These are phyloP conservation scores for Onychorhynchus coronatus DNA, from an alignment of 2,113 vertebrate species.

Conservation along the genomic window DNA sequence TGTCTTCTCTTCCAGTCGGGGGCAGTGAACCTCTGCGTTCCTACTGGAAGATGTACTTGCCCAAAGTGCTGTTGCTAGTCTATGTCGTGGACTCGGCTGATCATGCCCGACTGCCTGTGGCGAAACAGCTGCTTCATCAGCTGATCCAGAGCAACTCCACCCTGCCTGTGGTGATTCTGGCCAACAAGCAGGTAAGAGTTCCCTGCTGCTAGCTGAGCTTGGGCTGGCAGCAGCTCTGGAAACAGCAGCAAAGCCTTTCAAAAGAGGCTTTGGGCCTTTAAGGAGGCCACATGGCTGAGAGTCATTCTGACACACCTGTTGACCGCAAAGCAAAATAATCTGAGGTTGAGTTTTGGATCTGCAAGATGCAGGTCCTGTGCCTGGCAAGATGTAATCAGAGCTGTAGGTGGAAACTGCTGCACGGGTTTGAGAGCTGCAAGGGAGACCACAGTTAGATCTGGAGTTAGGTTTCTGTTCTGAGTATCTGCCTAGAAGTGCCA, in stretches of 20 bases:
- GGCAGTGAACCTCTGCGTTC: conserved; percentile 83
- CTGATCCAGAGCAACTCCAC: conserved; percentile 75
- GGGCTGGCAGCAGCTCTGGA: not conserved
- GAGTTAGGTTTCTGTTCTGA: not conserved
- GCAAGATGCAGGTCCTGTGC: not conserved
- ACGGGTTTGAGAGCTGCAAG: not conserved
- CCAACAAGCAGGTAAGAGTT: conserved; percentile 92
- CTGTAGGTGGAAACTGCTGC: not conserved
- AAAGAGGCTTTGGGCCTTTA: not conserved
- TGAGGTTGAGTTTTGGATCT: not conserved
- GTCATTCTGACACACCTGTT: not conserved
- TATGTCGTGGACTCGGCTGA: conserved; percentile 90
- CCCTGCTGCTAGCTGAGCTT: not conserved
- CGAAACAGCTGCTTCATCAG: conserved; percentile 83
- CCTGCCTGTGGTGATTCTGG: conserved; percentile 89
- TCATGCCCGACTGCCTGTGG: conserved; percentile 79
- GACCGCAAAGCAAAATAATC: not conserved
- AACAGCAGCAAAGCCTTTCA: not conserved
- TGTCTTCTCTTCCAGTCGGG: conserved; percentile 79
- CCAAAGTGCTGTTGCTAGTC: conserved; percentile 82
- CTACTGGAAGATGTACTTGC: conserved; percentile 85
- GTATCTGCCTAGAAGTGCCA: not conserved
- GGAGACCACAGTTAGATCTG: not conserved
- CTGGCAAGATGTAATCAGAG: not conserved
- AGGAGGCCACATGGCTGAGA: not conserved